phyloP scores from a whole-genome alignment of 2,113 vertebrate species.

The Syngnathus floridae region DNA sequence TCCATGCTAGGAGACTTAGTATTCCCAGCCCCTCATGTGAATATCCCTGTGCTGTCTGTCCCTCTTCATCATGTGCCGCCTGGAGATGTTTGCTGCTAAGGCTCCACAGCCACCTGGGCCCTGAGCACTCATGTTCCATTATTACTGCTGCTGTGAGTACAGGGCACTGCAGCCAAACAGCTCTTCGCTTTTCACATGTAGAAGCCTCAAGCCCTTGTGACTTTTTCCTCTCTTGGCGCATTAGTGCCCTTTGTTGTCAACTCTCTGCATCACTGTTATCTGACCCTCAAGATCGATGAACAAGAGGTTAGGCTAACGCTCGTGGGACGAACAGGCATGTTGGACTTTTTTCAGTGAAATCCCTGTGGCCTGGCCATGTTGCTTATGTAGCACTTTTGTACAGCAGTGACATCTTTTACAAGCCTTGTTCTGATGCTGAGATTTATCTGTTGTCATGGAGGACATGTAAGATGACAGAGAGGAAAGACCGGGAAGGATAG shows the following conservation, averaged over 20 bases:
- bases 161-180: constrained; percentile 7
- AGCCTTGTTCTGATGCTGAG: background rate
- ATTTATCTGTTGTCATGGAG: background rate
- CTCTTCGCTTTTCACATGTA: background rate
- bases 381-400: background rate
- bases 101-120: background rate
- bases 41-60: constrained; percentile 6
- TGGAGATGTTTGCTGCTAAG: background rate
- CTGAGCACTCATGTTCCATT: constrained; percentile 7
- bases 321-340: background rate
- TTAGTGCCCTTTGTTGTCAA: constrained; percentile 12
- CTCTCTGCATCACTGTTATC: constrained; percentile 3
- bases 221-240: constrained; percentile 10
- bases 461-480: background rate
- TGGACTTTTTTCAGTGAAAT: background rate
- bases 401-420: background rate
- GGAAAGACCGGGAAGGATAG: background rate
- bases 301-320: constrained; percentile 3
- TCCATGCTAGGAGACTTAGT: background rate
- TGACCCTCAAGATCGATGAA: constrained; percentile 5
- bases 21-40: background rate
- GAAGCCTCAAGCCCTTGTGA: background rate
- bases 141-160: constrained; percentile 8
- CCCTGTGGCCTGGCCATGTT: background rate
- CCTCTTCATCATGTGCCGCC: constrained; percentile 1